Evolutionary conservation across 2,888 invertebrate species (phyloP).

Genomic region (Amiota minor): DNA sequence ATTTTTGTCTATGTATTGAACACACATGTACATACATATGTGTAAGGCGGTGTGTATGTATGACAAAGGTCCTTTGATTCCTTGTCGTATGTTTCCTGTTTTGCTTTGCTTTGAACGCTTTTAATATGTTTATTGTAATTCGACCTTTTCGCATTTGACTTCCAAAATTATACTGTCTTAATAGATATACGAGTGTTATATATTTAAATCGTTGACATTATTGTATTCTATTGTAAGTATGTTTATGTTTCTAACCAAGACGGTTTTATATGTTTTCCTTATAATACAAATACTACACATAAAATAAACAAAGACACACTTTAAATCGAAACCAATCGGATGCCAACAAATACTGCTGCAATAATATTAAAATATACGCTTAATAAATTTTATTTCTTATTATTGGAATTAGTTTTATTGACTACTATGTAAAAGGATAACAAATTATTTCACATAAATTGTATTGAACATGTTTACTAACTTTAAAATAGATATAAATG

Average conservation of each 20-base stretch:
- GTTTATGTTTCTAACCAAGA: not conserved
- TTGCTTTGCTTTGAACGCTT: not conserved
- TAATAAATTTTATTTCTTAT: slow-evolving; percentile 37
- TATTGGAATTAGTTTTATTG: not conserved
- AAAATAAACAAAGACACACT: slow-evolving; percentile 28
- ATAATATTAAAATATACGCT: slow-evolving; percentile 21
- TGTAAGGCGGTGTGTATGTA: not conserved
- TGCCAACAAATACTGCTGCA: too few species aligned
- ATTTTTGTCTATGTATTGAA: slow-evolving; percentile 5
- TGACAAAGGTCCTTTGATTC: slow-evolving; percentile 5
- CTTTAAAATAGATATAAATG: not conserved
- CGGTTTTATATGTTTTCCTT: not conserved
- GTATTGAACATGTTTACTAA: slow-evolving; percentile 21
- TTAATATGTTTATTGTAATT: slow-evolving; percentile 14
- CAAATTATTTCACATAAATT: slow-evolving; percentile 36
- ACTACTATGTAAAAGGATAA: slow-evolving; percentile 23
- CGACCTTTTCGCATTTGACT: slow-evolving; percentile 37
- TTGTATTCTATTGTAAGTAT: not conserved
- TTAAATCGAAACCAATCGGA: too few species aligned
- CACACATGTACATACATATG: not conserved
- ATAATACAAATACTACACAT: not conserved
- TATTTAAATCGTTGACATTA: not conserved
- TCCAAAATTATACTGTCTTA: slow-evolving; percentile 29
- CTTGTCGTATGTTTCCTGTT: not conserved
- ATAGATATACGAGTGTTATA: too few species aligned